Percentiles rank a stretch among this genome's conserved stretches.
Evolutionary conservation across 2,113 vertebrate species (phyloP).

Genomic region (Prochilodus magdalenae): DNA sequence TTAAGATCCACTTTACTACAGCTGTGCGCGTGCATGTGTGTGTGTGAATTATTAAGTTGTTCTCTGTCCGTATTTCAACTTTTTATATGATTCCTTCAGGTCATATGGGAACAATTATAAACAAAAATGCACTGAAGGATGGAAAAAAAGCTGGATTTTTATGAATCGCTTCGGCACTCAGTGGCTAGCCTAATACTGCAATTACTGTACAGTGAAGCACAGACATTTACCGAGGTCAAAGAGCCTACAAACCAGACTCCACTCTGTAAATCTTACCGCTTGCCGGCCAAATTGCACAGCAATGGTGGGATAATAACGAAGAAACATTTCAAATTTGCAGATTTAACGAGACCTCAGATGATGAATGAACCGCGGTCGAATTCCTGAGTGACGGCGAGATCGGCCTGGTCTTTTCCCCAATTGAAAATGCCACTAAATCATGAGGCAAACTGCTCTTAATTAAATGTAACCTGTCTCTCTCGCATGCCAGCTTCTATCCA

Average conservation of each 20-base stretch:
- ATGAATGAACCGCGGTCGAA: slow-evolving; percentile 43
- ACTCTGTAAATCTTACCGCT: slow-evolving; percentile 48
- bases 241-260: slow-evolving; percentile 51
- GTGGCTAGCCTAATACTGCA: slow-evolving; percentile 59
- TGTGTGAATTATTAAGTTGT: slow-evolving; percentile 49
- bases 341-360: slow-evolving; percentile 57
- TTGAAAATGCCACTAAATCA: slow-evolving; percentile 46
- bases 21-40: slow-evolving; percentile 23
- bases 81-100: slow-evolving; percentile 36
- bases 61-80: slow-evolving; percentile 50
- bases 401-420: slow-evolving; percentile 38
- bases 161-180: slow-evolving; percentile 60
- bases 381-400: slow-evolving; percentile 51
- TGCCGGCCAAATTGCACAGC: slow-evolving; percentile 46
- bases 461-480: slow-evolving; percentile 52
- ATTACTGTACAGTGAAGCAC: slow-evolving; percentile 59
- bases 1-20: slow-evolving; percentile 32
- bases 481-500: slow-evolving; percentile 38
- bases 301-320: slow-evolving; percentile 36
- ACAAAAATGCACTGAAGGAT: slow-evolving; percentile 48
- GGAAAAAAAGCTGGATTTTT: slow-evolving; percentile 49
- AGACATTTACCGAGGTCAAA: slow-evolving; percentile 56
- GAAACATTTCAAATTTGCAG: slow-evolving; percentile 55
- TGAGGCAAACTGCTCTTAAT: slow-evolving; percentile 46
- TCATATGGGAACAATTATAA: slow-evolving; percentile 69